Base-by-base conservation (phyloP, 2,113 vertebrate species). In the Antechinus stuartii region DNA sequence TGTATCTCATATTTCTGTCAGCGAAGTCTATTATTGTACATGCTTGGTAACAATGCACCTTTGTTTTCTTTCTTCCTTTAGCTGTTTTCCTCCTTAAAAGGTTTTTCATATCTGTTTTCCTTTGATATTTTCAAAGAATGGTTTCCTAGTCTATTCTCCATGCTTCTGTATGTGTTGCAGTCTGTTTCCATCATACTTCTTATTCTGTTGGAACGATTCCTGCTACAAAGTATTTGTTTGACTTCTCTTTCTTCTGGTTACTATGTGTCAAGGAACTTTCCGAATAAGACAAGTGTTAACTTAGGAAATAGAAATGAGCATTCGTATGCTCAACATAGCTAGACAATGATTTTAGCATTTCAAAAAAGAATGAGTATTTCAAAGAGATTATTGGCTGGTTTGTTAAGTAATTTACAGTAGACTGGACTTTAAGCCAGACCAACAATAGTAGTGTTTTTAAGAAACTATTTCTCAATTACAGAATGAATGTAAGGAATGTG, bases 401-500 rank as follows among this genome's bases (percentile, higher is more conserved):
- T 95, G 90, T 47, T 94, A 91, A 94, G 90, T 93, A 95, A 94
- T 94, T 95, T 53, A 46, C 93, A 94, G 97, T 95, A 95, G 97
- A 96, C 96, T 54, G 94, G 91, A n/a, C n/a, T 91, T 90, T 54
- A 94, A 92, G 90, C 91, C 89, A 93, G 53, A 90, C 96, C 93
- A 92, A 97, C 96, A 94, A 96, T 95, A 93, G 68, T 50, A 54
- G 92, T 96, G n/a, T 94, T 94, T 97, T 97, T 89, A 92, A 91
- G 95, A 95, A 97, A 94, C 35, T 53, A 92, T 96, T 97, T 96
- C 94, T 97, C 93, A 95, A 91, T 92, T 89, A 47, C 0, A 46
- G 91, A 94, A 2, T 97, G 96, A 97, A 98, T 97, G 93, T 96
- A 42, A 97, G 96, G 96, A 98, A 98, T 98, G 97, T 96, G 57